A percentile compares a stretch with the other conserved stretches of the same genome.
phyloP scores from a whole-genome alignment of 1,140 invertebrate species.

The Aphaenogaster rudis region DNA sequence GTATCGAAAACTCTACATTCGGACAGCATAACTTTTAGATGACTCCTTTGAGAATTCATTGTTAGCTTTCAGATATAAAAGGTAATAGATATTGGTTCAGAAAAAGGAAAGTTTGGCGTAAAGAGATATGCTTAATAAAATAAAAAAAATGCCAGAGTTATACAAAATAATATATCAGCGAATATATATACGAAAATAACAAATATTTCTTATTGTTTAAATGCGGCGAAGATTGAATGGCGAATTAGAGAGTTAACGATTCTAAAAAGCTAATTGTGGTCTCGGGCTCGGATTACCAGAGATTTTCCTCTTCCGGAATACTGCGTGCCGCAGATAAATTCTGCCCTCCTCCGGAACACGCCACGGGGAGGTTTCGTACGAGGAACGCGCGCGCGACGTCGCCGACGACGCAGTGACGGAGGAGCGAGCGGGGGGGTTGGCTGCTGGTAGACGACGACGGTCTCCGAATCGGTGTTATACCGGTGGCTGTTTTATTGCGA shows the following conservation, averaged over 20 bases:
- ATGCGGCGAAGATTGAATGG: constrained; percentile 31
- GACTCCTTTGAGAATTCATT: neutral
- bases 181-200: neutral
- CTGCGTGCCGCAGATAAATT: constrained; percentile 59
- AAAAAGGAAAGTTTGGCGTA: neutral
- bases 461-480: constrained; percentile 80
- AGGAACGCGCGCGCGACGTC: constrained; percentile 36
- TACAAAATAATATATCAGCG: neutral
- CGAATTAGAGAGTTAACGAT: constrained; percentile 56
- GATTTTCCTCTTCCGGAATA: constrained; percentile 56
- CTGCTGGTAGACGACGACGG: constrained; percentile 58
- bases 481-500: constrained; percentile 86
- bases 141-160: too few species aligned
- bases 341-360: neutral
- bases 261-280: constrained; percentile 64
- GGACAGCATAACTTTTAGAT: neutral
- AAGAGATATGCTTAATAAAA: neutral
- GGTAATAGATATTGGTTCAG: neutral
- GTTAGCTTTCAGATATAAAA: neutral
- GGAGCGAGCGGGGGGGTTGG: neutral
- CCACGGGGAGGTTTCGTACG: constrained; percentile 55
- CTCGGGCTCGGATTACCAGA: constrained; percentile 45
- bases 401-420: constrained; percentile 31
- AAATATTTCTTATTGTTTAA: neutral
- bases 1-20: neutral